Evolutionary conservation across 1,140 invertebrate species (phyloP).

Genomic region (Lamellibrachia luymesi): DNA sequence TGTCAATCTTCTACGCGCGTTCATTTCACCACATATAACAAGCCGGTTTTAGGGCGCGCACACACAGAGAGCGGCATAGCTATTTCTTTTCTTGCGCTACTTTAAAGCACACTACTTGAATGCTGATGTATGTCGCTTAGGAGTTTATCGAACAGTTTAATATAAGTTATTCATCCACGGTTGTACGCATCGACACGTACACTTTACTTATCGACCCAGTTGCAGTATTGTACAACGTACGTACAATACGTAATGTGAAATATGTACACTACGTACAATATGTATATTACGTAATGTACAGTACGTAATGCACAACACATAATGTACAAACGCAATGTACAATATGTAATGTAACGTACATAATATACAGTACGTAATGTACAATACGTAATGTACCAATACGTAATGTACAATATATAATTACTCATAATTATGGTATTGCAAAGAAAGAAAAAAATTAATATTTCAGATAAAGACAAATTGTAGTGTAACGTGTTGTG

Average conservation of each 20-base stretch:
- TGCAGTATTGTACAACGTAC: no score
- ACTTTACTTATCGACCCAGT: no score
- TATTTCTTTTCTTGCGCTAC: not conserved
- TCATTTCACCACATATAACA: not conserved
- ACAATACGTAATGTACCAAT: not conserved
- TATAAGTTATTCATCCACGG: no score
- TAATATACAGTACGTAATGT: not conserved
- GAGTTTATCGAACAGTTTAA: no score
- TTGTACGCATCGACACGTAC: no score
- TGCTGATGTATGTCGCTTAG: not conserved
- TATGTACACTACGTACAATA: no score
- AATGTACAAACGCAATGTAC: not conserved
- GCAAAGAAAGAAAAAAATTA: not conserved
- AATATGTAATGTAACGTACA: not conserved
- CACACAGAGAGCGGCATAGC: not conserved
- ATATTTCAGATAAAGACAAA: not conserved
- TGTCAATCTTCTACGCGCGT: not conserved
- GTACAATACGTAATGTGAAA: no score
- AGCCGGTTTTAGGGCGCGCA: not conserved
- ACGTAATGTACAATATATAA: not conserved
- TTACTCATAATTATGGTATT: no score
- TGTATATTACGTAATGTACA: not conserved
- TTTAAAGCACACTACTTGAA: not conserved
- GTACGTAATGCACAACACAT: not conserved
- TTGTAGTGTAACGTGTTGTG: not conserved